Base-by-base conservation (phyloP, 2,113 vertebrate genomes). In the Macroglossus sobrinus region DNA sequence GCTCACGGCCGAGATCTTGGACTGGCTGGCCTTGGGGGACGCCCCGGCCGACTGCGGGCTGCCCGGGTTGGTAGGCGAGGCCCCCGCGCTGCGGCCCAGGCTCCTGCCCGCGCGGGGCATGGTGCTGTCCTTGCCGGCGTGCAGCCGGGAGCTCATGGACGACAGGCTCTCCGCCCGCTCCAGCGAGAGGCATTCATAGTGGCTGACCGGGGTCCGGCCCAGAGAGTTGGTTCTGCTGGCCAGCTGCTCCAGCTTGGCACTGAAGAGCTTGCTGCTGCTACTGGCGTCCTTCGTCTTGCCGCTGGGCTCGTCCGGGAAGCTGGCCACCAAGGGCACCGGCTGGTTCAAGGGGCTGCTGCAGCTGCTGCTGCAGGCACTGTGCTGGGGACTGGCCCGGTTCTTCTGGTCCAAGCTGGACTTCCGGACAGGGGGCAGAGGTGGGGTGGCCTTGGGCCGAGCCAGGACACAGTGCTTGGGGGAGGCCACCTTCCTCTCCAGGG, bases 321-420 rank as follows among this genome's bases (percentile, higher is more conserved):
- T 98, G 45, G 98, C 98, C 93, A 98, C 74, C 47, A 98, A 98
- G 80, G 99, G 95, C 0, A 94, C 64, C 0, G 98, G 97, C 69
- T 99, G 98, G 95, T 95, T 98, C 43, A 98, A 98, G 64, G 99
- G 98, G 71, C 99, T 99, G 94, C 97, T 95, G 0, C 94, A 98
- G 78, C 97, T 96, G 88, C 98, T 98, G 91, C 96, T 98, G 96
- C 98, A 91, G 64, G 98, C 76, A 0, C 98, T 98, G 94, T 99
- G 99, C 80, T 99, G 99, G 5, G 99, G 99, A 72, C 99, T 99
- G 76, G 99, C 99, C 97, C 99, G 98, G 97, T 99, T 99, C 89
- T 99, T 99, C 98, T 99, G 99, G 92, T 99, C 99, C 79, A 99
- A 97, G 98, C 99, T 99, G 59, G 99, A 99, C 97, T 99, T 99